These are phyloP conservation scores for Trachymyrmex septentrionalis DNA, from an alignment of 1,140 invertebrate genomes.

Conservation along the genomic window DNA sequence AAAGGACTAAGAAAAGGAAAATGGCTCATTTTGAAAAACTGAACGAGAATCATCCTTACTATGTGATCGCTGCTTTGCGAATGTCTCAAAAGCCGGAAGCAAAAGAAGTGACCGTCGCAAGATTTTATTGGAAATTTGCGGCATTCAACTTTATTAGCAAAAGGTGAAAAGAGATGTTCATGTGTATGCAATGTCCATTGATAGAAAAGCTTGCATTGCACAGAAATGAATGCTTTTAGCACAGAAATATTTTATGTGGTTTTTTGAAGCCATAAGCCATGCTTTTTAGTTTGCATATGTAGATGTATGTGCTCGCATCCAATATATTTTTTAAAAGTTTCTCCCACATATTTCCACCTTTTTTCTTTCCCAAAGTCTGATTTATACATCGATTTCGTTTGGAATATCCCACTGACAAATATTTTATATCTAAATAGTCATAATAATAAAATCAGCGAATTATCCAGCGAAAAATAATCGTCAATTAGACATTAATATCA, in stretches of 20 bases:
- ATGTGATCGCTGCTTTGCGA: constrained; percentile 76
- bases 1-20: constrained; percentile 67
- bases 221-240: too few species aligned
- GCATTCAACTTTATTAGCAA: constrained; percentile 80
- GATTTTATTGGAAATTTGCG: constrained; percentile 81
- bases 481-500: too few species aligned
- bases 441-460: neutral
- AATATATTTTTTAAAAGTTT: neutral
- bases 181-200: constrained; percentile 10
- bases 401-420: neutral
- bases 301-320: neutral
- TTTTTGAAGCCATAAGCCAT: neutral
- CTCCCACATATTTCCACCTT: neutral
- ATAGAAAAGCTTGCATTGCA: neutral
- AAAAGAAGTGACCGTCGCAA: constrained; percentile 77
- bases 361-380: neutral
- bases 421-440: neutral
- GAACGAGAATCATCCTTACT: constrained; percentile 79
- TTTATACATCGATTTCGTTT: neutral
- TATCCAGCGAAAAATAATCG: too few species aligned
- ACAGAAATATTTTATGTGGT: constrained; percentile 1
- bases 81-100: constrained; percentile 80
- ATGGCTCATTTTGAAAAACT: constrained; percentile 78
- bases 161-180: constrained; percentile 74
- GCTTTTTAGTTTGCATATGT: neutral